Evolutionary conservation across 2,797 vertebrate genomes (phyloP).

Genomic region (Naso thynnoides): DNA sequence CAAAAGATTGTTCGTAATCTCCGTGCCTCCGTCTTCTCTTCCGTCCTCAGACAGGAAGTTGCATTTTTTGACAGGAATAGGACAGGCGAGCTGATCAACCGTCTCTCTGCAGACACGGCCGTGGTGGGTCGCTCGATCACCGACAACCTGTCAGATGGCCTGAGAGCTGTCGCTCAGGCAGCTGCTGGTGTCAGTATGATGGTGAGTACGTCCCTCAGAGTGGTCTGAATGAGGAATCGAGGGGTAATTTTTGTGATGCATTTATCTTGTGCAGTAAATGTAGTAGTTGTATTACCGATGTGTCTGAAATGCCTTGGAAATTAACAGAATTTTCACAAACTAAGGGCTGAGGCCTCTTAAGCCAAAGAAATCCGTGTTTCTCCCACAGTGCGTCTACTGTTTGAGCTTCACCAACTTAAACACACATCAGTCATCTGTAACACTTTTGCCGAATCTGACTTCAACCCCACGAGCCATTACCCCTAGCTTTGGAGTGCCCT

Average conservation of each 20-base stretch:
- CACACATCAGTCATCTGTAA: no score
- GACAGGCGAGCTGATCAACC: slow-evolving; percentile 97
- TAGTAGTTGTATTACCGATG: not conserved
- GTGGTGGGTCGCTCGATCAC: slow-evolving; percentile 92
- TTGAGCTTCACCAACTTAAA: not conserved
- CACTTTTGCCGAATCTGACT: no score
- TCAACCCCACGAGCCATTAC: no score
- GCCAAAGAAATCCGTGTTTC: not conserved
- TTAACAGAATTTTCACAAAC: not conserved
- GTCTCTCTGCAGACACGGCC: slow-evolving; percentile 93
- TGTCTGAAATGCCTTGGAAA: not conserved
- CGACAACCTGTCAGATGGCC: slow-evolving; percentile 96
- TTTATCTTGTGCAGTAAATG: not conserved
- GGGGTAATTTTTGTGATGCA: not conserved
- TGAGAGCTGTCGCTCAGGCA: slow-evolving; percentile 93
- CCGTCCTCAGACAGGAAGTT: slow-evolving; percentile 94
- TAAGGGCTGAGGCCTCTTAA: not conserved
- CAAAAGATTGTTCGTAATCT: slow-evolving; percentile 93
- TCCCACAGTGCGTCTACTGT: not conserved
- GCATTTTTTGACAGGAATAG: slow-evolving; percentile 96
- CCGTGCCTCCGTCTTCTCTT: slow-evolving; percentile 91
- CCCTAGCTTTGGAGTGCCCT: no score
- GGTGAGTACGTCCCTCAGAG: slow-evolving; percentile 82
- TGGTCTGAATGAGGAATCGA: not conserved
- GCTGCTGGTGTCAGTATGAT: slow-evolving; percentile 95